A percentile compares a stretch with the other conserved stretches of the same genome.
Evolutionary conservation across 35 echinoderm and acorn worm species (phyloP).

Genomic region (Hemicentrotus pulcherrimus): DNA sequence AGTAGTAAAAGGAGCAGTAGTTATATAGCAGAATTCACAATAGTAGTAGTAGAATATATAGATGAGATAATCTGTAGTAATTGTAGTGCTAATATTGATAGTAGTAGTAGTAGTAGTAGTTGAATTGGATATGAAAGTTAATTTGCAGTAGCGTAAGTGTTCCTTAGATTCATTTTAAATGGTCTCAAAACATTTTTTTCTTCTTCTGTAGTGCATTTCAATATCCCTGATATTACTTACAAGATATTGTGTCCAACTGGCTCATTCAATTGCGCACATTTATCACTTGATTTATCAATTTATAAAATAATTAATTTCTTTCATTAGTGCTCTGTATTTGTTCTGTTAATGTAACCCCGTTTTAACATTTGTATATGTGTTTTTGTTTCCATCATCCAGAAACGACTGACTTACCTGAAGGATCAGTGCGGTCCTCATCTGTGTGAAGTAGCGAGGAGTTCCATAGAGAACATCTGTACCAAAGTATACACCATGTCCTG

Average conservation of each 20-base stretch:
- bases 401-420: conserved; percentile 90
- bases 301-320: neutral
- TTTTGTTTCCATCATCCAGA: conserved; percentile 53
- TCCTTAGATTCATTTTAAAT: no score
- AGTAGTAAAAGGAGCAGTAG: neutral
- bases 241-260: no score
- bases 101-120: neutral
- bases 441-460: conserved; percentile 73
- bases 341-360: neutral
- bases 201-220: no score
- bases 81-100: neutral
- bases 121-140: no score
- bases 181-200: no score
- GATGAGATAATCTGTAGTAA: neutral
- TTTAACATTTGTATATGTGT: neutral
- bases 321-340: neutral
- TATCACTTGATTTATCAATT: no score
- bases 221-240: no score
- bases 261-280: no score
- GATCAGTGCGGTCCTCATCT: conserved; percentile 95
- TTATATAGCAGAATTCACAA: neutral
- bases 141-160: no score
- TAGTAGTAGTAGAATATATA: neutral
- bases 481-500: conserved; percentile 86
- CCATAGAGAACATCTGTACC: conserved; percentile 90